Percentiles rank a stretch among this genome's conserved stretches.
Evolutionary conservation across 2,797 vertebrate genomes (phyloP).

Genomic region (Oreortyx pictus): DNA sequence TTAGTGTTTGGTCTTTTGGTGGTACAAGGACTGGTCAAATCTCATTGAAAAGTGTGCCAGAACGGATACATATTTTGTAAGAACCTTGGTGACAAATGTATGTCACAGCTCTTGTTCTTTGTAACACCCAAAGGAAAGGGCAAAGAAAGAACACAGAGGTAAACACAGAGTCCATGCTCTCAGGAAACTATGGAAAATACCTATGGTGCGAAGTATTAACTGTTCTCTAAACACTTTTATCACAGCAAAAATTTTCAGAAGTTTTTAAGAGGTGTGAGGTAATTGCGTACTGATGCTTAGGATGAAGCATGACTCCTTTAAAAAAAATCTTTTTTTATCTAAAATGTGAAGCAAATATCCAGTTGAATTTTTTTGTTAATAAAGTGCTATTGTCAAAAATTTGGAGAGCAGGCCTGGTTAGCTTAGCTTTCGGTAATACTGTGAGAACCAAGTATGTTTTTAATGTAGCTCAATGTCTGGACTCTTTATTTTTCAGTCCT

Average conservation of each 20-base stretch:
- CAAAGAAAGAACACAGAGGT: neutral
- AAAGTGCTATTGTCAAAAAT: neutral
- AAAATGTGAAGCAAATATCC: neutral
- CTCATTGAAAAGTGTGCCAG: neutral
- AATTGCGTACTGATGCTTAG: neutral
- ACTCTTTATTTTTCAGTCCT: neutral
- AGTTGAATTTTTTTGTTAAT: neutral
- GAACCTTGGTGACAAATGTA: accelerated
- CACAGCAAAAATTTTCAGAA: neutral
- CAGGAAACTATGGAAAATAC: neutral
- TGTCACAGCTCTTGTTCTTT: neutral
- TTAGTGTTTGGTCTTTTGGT: accelerated
- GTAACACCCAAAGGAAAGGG: neutral
- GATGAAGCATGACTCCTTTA: neutral
- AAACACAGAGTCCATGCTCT: neutral
- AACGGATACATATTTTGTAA: neutral
- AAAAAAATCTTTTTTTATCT: neutral
- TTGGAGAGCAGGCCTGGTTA: neutral
- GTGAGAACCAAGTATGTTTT: neutral
- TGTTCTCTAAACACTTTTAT: neutral
- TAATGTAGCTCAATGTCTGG: neutral
- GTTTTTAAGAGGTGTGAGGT: neutral
- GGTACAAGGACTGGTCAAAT: neutral
- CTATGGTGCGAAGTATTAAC: neutral
- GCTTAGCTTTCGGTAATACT: neutral